Base-by-base conservation (phyloP, 2,888 invertebrate genomes). In the Notodonta ziczac region DNA sequence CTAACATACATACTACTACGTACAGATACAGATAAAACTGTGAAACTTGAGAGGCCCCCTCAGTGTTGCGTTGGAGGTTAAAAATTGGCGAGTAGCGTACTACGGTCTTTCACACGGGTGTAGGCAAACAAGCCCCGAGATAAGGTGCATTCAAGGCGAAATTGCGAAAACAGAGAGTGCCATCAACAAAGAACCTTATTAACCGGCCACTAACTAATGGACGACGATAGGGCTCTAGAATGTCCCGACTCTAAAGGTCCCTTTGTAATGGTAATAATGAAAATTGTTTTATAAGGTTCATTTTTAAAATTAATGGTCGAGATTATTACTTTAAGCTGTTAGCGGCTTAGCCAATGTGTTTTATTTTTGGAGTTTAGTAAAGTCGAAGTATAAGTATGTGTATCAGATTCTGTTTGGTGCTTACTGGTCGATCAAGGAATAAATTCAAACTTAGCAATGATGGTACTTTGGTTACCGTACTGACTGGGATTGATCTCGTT, bases 131-230 rank as follows among this genome's bases (percentile, higher is more conserved):
- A 75, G 81, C 77, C 81, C 75, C 82, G 83, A 89, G 91, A 90
- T 90, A 89, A 90, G 90, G 83, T 85, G 88, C 86, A 91, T 92
- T 93, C 90, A 92, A 80, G 81, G 85, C 80, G 70, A 88, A 90
- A 90, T 90, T 90, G 89, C 91, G 83, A 90, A 88, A 86, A 85
- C 83, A 78, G 66, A 74, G 82, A 83, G 87, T 76, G 79, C 70
- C 72, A 64, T 77, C 82, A 78, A 91, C 90, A 92, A 91, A 91
- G 88, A 87, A 88, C 84, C 88, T 87, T 91, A 90, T 91, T 91
- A 91, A 89, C 90, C 89, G 83, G 80, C 85, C 87, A 85, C 86
- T 87, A 86, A 87, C 85, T 89, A 91, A 91, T 90, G 88, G 86
- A 91, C 84, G 84, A 80, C 83, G 86, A 89, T 87, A 88, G 87